Conservation (phyloP, 1,140 invertebrate species). For the Meloidogyne hapla region DNA sequence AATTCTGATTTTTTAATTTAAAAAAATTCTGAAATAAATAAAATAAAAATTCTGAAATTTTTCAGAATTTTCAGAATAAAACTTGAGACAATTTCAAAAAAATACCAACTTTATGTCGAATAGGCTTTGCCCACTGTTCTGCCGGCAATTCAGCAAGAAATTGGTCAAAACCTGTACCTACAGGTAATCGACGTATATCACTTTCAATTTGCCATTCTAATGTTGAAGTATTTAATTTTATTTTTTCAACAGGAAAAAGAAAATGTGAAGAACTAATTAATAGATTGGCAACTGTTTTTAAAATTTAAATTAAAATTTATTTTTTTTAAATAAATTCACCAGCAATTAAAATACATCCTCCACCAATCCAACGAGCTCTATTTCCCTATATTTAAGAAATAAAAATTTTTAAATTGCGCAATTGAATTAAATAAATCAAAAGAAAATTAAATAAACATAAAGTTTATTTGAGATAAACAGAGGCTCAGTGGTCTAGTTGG, state of each 20-base stretch:
- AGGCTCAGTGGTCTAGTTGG: too few species aligned
- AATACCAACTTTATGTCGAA: conserved; percentile 29
- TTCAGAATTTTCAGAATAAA: conserved; percentile 32
- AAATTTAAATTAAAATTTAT: not conserved
- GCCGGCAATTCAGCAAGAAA: conserved; percentile 27
- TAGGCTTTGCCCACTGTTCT: conserved; percentile 16
- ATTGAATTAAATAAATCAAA: not conserved
- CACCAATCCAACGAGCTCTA: conserved; percentile 61
- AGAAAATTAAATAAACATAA: too few species aligned
- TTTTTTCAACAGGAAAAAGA: conserved; percentile 47
- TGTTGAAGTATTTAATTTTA: conserved; percentile 23
- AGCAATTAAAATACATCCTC: conserved; percentile 60
- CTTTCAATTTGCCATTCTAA: conserved; percentile 28
- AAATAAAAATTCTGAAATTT: too few species aligned
- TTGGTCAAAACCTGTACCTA: conserved; percentile 19
- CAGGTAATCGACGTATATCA: conserved; percentile 19
- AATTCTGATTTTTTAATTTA: too few species aligned
- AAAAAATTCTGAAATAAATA: too few species aligned
- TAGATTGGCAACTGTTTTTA: conserved; percentile 44
- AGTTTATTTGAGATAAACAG: too few species aligned
- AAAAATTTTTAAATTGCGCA: not conserved
- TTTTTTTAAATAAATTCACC: not conserved
- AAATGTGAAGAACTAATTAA: conserved; percentile 61
- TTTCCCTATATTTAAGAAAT: conserved; percentile 36
- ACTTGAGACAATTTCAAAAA: conserved; percentile 30